Percentiles rank a stretch among this genome's conserved stretches.
phyloP scores from a whole-genome alignment of 2,888 invertebrate genomes.

The Hanleya hanleyi region DNA sequence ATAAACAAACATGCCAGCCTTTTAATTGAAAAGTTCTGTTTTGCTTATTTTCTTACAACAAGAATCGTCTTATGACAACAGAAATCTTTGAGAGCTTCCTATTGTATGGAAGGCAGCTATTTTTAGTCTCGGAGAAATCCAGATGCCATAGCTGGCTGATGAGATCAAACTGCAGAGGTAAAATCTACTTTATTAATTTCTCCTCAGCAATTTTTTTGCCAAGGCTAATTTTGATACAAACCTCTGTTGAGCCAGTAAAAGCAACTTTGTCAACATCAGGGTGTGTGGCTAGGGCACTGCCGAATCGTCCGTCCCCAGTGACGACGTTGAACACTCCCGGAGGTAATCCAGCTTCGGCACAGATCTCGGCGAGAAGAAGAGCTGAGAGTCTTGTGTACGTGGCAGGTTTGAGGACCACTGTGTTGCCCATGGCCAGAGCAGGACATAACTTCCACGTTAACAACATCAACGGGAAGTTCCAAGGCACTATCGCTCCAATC shows the following conservation, averaged over 20 bases:
- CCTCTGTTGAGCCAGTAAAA: constrained; percentile 73
- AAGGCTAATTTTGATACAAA: no score
- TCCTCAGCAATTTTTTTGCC: no score
- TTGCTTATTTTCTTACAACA: no score
- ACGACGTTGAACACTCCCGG: constrained; percentile 75
- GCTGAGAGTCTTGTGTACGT: constrained; percentile 73
- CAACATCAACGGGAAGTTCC: constrained; percentile 75
- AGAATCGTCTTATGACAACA: no score
- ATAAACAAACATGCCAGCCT: no score
- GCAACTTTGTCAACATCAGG: constrained; percentile 72
- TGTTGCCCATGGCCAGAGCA: constrained; percentile 76
- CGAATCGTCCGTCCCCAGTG: constrained; percentile 70
- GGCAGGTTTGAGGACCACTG: constrained; percentile 75
- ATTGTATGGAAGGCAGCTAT: no score
- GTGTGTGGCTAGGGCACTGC: constrained; percentile 68
- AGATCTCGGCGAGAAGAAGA: constrained; percentile 75
- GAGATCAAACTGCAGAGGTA: no score
- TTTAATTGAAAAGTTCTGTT: no score
- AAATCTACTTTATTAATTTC: no score
- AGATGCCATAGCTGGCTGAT: no score
- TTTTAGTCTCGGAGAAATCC: no score
- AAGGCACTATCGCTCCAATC: constrained; percentile 74
- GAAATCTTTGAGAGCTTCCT: no score
- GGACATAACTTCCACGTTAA: constrained; percentile 75
- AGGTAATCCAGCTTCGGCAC: constrained; percentile 75